phyloP scores from a whole-genome alignment of 2,888 invertebrate genomes.

The Conomelus anceps region DNA sequence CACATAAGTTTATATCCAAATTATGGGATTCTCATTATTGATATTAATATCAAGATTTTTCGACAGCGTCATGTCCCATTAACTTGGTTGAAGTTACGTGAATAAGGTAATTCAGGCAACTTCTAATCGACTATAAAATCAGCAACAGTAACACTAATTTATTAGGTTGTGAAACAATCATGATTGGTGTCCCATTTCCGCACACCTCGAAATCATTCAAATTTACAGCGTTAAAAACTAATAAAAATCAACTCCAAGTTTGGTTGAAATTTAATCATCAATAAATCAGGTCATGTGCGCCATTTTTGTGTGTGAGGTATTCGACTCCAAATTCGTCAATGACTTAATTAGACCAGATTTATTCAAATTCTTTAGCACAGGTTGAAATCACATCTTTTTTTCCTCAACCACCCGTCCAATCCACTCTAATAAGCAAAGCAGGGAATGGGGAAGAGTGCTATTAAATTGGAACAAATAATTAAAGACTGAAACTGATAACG shows the following conservation, averaged over 20 bases:
- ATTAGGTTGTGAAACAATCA: neutral
- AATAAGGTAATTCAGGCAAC: too few species aligned
- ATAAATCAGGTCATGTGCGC: too few species aligned
- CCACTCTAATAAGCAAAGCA: too few species aligned
- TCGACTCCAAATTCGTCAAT: neutral
- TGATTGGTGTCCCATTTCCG: neutral
- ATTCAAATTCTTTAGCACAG: neutral
- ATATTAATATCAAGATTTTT: too few species aligned
- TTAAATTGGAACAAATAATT: neutral
- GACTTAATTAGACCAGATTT: neutral
- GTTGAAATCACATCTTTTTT: neutral
- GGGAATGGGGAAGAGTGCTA: neutral
- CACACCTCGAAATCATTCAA: neutral
- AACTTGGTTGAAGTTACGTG: neutral
- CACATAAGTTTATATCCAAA: too few species aligned
- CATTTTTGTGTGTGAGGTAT: neutral
- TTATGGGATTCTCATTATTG: too few species aligned
- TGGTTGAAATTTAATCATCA: neutral
- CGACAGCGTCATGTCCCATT: neutral
- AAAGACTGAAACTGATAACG: neutral
- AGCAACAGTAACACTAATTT: neutral
- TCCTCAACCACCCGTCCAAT: too few species aligned
- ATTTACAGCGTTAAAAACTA: neutral
- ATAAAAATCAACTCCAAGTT: neutral
- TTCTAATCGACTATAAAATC: neutral